Base-by-base conservation (phyloP, 2,113 vertebrate genomes). In the Syngnathus scovelli region DNA sequence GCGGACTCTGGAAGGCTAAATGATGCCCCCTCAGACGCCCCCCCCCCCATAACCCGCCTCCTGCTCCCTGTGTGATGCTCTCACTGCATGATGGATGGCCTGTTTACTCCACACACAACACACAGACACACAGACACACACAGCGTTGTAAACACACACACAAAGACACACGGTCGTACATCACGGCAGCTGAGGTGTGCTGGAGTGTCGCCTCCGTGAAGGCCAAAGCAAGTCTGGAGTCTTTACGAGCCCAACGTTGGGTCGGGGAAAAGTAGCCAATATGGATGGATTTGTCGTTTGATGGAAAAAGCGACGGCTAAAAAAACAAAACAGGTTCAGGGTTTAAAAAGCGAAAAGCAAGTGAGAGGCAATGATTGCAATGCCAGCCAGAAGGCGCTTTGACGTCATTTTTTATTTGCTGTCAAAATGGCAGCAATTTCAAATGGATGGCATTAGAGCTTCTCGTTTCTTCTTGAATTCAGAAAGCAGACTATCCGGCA, bases 41-140 rank as follows among this genome's bases (percentile, higher is more conserved):
- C 27, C 46, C 46, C 82, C 79, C 78, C 80, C 75, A 76, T 15
- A 33, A 27, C 4, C 79, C 79, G 71, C 81, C 73, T 80, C 80
- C 77, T 82, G 78, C 38, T 41, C n/a, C n/a, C 5, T 72, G 83
- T 87, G 64, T 87, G 78, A 87, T 78, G 82, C 81, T 75, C 66
- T 49, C 81, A 7, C 74, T 33, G 73, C 74, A 78, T 87, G 87
- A 89, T 89, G 77, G 80, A 87, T 89, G 86, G 82, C 77, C 81
- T 81, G 80, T 76, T 78, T 80, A 87, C 86, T 43, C 61, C 44
- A 39, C 72, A 62, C 39, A 21, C 27, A n/a, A n/a, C 54, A 33
- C 54, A 55, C 52, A 55, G 21, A 33, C 23, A 58, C 11, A 66
- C 69, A 74, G 56, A 58, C 21, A 58, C 65, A 61, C 67, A 59